Evolutionary conservation across 1,140 invertebrate species (phyloP).

Genomic region (Drosophila subpulchrella): DNA sequence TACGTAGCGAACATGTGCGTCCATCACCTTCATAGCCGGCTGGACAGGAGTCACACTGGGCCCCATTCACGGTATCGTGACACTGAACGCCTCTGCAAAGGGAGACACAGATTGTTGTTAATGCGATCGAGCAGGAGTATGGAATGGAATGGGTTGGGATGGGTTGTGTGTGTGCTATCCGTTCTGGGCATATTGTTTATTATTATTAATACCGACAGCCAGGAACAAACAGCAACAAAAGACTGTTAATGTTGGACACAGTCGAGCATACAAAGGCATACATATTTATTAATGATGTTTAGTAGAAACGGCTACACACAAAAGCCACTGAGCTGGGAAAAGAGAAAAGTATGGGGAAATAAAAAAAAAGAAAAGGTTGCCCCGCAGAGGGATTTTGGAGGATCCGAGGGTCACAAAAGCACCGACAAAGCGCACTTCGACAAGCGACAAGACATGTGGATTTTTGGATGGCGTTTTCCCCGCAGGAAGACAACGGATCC

Average conservation of each 20-base stretch:
- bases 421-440: conserved; percentile 65
- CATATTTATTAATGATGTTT: conserved; percentile 79
- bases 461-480: conserved; percentile 1
- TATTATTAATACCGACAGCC: conserved; percentile 80
- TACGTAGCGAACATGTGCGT: conserved; percentile 88
- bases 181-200: conserved; percentile 66
- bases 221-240: conserved; percentile 81
- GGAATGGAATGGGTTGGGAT: neutral
- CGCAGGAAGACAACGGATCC: conserved; percentile 41
- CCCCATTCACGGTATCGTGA: conserved; percentile 89
- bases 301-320: conserved; percentile 49
- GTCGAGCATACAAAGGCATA: conserved; percentile 64
- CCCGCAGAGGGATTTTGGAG: conserved; percentile 14
- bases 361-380: conserved; percentile 64
- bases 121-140: conserved; percentile 25
- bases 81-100: conserved; percentile 89
- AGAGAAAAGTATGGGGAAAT: conserved; percentile 16
- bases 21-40: conserved; percentile 93
- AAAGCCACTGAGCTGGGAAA: conserved; percentile 37
- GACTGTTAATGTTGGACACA: conserved; percentile 63
- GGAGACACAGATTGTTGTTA: conserved; percentile 55
- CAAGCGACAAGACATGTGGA: conserved; percentile 48
- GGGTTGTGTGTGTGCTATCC: conserved; percentile 14
- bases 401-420: conserved; percentile 56
- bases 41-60: conserved; percentile 94